Base-by-base conservation (phyloP, 2,113 vertebrate genomes). In the Lamprologus speciosus region DNA sequence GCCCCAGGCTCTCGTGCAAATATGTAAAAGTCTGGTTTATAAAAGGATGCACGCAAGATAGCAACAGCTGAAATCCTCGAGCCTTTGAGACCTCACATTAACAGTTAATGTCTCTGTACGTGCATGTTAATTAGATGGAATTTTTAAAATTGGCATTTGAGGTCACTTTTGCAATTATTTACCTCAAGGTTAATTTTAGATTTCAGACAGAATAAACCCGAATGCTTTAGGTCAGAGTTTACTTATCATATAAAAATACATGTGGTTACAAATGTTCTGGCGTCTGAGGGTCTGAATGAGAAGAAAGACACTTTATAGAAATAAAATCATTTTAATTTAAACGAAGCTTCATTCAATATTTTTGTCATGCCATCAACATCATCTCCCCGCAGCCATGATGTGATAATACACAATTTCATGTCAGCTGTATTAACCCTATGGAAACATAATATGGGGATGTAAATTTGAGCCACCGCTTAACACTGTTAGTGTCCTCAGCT, bases 251-350 rank as follows among this genome's bases (percentile, higher is more conserved):
- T 26, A 26, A 73, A 45, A 21, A 26, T 73, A 45, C 21, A 45
- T 0, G 1, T 28, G 14, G 21, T 26, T 73, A 17, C 21, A 73
- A 73, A 28, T 45, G 0, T 73, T 73, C 1, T 47, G 1, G 28
- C 28, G 0, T 60, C 57, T 19, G 28, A 60, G 57, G 9, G 21
- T 73, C 21, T 45, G 21, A 73, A 47, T 47, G 23, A 73, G 40
- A 70, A 70, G 35, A 23, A 70, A 40, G 23, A 73, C 6, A 47
- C 68, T 26, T 45, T 26, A 73, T 10, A 73, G 21, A 73, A 73
- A 73, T 2, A 1, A 68, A 40, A 40, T 40, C 3, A 23, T 42
- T 42, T 70, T 16, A 70, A 70, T 70, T 42, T 40, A 14, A 75
- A 28, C 4, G 0, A 11, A 75, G 23, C 14, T 75, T 63, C 21